Percentiles rank a stretch among this genome's conserved stretches.
phyloP scores from a whole-genome alignment of 2,797 vertebrate genomes.

The Acanthornis magna region DNA sequence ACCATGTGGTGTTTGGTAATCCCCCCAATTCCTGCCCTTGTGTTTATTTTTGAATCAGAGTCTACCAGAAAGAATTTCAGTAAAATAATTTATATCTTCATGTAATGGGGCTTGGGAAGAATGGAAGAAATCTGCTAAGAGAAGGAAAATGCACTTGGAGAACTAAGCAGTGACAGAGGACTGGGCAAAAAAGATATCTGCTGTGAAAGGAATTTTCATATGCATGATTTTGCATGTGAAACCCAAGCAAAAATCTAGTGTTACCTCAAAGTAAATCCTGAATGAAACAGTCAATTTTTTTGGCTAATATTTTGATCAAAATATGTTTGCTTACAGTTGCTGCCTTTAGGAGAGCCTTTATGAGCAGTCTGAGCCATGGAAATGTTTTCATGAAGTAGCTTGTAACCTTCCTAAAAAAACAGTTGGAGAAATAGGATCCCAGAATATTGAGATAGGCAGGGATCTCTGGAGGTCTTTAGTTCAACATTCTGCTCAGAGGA shows the following conservation, averaged over 20 bases:
- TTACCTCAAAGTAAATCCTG: neutral
- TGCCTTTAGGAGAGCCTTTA: neutral
- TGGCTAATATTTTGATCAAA: neutral
- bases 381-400: neutral
- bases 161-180: neutral
- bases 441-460: neutral
- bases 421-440: neutral
- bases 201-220: neutral
- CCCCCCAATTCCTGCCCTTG: neutral
- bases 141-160: neutral
- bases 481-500: neutral
- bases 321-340: neutral
- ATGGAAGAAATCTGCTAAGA: neutral
- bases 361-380: neutral
- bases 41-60: neutral
- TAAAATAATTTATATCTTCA: neutral
- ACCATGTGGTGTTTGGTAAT: neutral
- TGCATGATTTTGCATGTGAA: neutral
- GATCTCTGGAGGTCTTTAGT: neutral
- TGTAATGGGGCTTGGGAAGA: neutral
- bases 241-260: neutral
- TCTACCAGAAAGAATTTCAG: neutral
- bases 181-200: neutral
- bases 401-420: neutral
- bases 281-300: neutral